A percentile compares a stretch with the other conserved stretches of the same genome.
phyloP scores from a whole-genome alignment of 2,113 vertebrate genomes.

The Catharus minimus region DNA sequence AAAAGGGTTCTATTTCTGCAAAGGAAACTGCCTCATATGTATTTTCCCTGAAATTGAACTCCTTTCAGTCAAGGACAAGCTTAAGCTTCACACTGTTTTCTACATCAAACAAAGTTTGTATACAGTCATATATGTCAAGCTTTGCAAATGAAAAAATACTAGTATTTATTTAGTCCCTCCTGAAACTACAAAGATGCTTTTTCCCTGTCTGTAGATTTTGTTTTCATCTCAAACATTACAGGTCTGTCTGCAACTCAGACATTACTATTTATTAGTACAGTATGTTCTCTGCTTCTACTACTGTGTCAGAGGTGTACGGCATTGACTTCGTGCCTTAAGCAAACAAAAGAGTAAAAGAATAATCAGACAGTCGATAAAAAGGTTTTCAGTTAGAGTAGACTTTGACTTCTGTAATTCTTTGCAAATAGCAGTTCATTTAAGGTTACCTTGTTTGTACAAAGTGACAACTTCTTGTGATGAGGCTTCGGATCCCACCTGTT shows the following conservation, averaged over 20 bases:
- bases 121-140: neutral
- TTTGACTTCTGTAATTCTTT: constrained; percentile 37
- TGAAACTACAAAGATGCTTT: neutral
- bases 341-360: constrained; percentile 59
- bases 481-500: neutral
- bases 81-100: neutral
- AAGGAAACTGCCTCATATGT: neutral
- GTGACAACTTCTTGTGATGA: neutral
- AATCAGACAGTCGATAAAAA: constrained; percentile 45
- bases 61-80: neutral
- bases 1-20: neutral
- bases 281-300: neutral
- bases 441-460: neutral
- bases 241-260: neutral
- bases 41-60: neutral
- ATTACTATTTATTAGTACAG: constrained; percentile 18
- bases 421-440: constrained; percentile 36
- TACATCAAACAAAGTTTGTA: neutral
- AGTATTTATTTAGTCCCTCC: neutral
- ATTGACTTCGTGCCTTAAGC: constrained; percentile 25
- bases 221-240: neutral
- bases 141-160: neutral
- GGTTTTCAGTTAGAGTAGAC: constrained; percentile 22
- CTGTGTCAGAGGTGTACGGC: neutral
- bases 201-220: neutral